A percentile compares a stretch with the other conserved stretches of the same genome.
phyloP scores from a whole-genome alignment of 2,888 invertebrate species.

The Pteria penguin region DNA sequence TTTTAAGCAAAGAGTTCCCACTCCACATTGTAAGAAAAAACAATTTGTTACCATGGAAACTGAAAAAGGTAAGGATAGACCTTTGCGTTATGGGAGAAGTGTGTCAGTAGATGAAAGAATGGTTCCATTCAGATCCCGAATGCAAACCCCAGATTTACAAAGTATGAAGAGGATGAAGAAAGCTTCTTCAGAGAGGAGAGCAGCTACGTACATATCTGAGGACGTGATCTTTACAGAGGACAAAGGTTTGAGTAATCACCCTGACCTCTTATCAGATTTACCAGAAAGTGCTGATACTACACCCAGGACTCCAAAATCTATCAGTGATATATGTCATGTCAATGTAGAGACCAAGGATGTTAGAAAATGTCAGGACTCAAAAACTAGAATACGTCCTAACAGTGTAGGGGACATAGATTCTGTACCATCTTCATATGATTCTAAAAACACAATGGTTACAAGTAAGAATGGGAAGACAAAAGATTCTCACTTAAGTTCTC shows the following conservation, averaged over 20 bases:
- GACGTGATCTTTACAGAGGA: background rate
- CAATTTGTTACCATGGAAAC: slow-evolving; percentile 1
- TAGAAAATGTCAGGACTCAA: slow-evolving; percentile 17
- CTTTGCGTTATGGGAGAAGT: slow-evolving; percentile 11
- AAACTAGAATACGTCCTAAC: slow-evolving; percentile 47
- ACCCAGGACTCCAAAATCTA: slow-evolving; percentile 46
- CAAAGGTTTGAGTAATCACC: background rate
- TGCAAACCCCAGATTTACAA: background rate
- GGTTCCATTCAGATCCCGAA: background rate
- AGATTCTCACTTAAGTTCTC: slow-evolving; percentile 8
- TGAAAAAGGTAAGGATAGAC: background rate
- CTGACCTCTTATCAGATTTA: slow-evolving; percentile 14
- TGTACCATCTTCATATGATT: background rate
- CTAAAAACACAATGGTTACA: slow-evolving; percentile 7
- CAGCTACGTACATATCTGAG: background rate
- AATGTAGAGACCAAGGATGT: slow-evolving; percentile 56
- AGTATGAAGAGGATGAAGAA: slow-evolving; percentile 7
- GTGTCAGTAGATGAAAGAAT: slow-evolving; percentile 21
- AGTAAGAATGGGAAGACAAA: slow-evolving; percentile 18
- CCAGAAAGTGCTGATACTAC: slow-evolving; percentile 13
- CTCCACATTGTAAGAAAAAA: background rate
- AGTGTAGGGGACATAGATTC: slow-evolving; percentile 51
- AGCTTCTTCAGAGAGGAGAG: slow-evolving; percentile 4
- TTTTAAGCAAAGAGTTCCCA: slow-evolving; percentile 19
- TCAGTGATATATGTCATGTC: slow-evolving; percentile 60